phyloP scores from a whole-genome alignment of 2,113 vertebrate genomes.

The Australoheros scitulus region DNA sequence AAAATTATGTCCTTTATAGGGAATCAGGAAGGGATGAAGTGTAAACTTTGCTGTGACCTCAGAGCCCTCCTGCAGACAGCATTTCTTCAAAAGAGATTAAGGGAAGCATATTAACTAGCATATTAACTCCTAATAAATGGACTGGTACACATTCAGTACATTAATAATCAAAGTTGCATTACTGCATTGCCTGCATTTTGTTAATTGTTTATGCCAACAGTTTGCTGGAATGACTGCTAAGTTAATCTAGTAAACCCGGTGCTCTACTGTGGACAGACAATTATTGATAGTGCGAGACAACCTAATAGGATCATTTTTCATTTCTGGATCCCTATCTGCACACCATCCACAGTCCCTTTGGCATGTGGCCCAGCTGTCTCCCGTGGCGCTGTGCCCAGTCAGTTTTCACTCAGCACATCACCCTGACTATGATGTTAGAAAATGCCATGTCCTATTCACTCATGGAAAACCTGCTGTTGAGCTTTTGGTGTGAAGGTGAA shows the following conservation, averaged over 20 bases:
- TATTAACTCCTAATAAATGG: not conserved
- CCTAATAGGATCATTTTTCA: slow-evolving; percentile 30
- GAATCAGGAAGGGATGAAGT: slow-evolving; percentile 2
- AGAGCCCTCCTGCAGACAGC: slow-evolving; percentile 8
- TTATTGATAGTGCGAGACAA: not conserved
- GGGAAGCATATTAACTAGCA: slow-evolving; percentile 4
- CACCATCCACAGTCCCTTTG: slow-evolving; percentile 23
- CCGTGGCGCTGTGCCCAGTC: slow-evolving; percentile 19
- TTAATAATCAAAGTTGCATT: slow-evolving; percentile 23
- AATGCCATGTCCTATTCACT: not conserved
- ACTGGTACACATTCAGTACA: not conserved
- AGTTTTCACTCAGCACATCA: slow-evolving; percentile 55
- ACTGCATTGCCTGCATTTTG: slow-evolving; percentile 15
- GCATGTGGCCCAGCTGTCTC: slow-evolving; percentile 38
- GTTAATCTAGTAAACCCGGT: not conserved
- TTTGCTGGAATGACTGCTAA: slow-evolving; percentile 13
- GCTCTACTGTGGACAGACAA: not conserved
- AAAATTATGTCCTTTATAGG: slow-evolving; percentile 13
- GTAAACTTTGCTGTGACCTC: slow-evolving; percentile 18
- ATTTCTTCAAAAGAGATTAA: slow-evolving; percentile 2
- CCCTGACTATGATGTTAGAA: slow-evolving; percentile 29
- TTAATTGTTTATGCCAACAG: slow-evolving; percentile 37
- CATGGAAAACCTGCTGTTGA: slow-evolving; percentile 31
- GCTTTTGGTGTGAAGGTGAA: slow-evolving; percentile 63
- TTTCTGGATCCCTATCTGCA: slow-evolving; percentile 17